Evolutionary conservation across 2,888 invertebrate species (phyloP).

Genomic region (Ophion slaviceki): DNA sequence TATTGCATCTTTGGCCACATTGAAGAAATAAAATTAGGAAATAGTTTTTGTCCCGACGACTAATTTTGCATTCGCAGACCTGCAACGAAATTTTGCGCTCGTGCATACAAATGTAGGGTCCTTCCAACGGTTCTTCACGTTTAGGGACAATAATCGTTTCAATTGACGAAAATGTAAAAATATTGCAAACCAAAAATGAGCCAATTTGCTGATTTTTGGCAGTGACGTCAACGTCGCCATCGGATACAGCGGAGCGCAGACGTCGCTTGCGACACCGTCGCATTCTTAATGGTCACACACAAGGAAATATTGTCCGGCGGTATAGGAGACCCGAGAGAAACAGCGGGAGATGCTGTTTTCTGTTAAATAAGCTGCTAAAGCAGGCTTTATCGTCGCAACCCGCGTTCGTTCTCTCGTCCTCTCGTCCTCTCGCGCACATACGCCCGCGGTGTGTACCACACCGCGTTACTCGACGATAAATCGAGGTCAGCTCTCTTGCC

Average conservation of each 20-base stretch:
- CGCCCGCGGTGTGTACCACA: not conserved
- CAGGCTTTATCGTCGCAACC: conserved; percentile 42
- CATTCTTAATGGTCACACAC: conserved; percentile 24
- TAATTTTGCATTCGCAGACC: too few relatives aligned
- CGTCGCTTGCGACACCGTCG: conserved; percentile 43
- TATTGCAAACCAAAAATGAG: not conserved
- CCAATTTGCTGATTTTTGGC: not conserved
- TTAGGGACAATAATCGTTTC: too few relatives aligned
- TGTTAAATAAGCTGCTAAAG: conserved; percentile 27
- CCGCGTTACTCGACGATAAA: conserved; percentile 57
- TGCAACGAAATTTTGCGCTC: too few relatives aligned
- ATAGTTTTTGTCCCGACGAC: too few relatives aligned
- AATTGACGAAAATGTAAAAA: too few relatives aligned
- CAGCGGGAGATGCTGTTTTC: conserved; percentile 31
- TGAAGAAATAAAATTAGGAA: too few relatives aligned
- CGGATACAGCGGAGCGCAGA: not conserved
- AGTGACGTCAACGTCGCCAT: not conserved
- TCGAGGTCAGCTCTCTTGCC: conserved; percentile 62
- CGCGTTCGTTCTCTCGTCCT: conserved; percentile 18
- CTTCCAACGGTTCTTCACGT: too few relatives aligned
- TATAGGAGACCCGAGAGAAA: not conserved
- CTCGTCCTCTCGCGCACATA: not conserved
- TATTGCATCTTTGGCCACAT: too few relatives aligned
- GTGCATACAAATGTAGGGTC: too few relatives aligned
- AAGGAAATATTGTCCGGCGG: conserved; percentile 1